Conservation (phyloP, 2,888 invertebrate species). For the Rhynchonema sp. region DNA sequence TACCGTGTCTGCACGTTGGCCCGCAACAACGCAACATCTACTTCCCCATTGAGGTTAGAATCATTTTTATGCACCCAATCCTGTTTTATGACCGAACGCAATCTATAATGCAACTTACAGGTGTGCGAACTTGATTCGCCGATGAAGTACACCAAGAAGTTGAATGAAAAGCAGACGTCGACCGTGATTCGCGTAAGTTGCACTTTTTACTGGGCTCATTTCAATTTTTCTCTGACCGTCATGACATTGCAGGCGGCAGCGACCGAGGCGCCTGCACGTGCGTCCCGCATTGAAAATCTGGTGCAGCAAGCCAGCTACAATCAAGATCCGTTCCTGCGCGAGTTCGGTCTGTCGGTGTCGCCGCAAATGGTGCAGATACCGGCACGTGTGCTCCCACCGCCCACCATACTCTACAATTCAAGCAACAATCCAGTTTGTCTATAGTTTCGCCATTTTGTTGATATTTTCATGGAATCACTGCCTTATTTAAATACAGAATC, state of each 20-base stretch:
- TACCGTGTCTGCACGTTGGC: conserved; percentile 23
- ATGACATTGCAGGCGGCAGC: conserved; percentile 16
- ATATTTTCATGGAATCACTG: neutral
- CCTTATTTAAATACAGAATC: conserved; percentile 9
- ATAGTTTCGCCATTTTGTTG: neutral
- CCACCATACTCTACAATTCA: conserved; percentile 16
- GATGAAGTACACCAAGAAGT: conserved; percentile 21
- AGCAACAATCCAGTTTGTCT: neutral
- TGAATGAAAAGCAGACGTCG: conserved; percentile 16
- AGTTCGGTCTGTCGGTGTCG: conserved; percentile 6
- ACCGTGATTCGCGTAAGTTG: conserved; percentile 5
- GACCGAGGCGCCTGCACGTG: conserved; percentile 18
- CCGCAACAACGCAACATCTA: conserved; percentile 19
- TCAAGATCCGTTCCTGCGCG: conserved; percentile 12
- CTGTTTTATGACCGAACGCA: neutral
- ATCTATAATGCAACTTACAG: neutral
- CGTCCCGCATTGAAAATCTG: conserved; percentile 15
- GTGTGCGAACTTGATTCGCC: conserved; percentile 15
- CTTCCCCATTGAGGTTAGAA: conserved; percentile 18
- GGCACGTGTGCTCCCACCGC: conserved; percentile 19
- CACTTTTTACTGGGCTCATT: neutral
- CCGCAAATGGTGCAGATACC: conserved; percentile 18
- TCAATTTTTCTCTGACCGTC: neutral
- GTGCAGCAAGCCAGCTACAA: conserved; percentile 17
- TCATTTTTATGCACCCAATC: neutral